Conservation (phyloP, 2,113 vertebrate genomes). For the Edolisoma coerulescens region DNA sequence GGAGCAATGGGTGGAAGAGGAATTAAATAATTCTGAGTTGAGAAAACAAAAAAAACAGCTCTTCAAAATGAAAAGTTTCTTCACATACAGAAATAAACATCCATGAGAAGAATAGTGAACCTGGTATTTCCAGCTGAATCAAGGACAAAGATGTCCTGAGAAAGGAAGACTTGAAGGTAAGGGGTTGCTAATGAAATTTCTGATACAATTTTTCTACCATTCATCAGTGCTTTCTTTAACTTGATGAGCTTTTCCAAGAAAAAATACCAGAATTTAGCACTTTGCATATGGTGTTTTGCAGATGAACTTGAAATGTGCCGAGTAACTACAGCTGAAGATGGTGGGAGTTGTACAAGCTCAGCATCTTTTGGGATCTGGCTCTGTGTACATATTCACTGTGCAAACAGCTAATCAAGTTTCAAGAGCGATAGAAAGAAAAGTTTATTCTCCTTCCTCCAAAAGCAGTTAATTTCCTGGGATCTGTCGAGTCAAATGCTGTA, state of each 20-base stretch:
- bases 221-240: background rate
- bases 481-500: constrained; percentile 29
- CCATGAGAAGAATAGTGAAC: background rate
- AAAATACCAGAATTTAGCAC: background rate
- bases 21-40: background rate
- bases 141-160: background rate
- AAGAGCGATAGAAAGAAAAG: background rate
- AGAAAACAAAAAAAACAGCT: background rate
- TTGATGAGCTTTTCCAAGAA: background rate
- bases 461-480: constrained; percentile 21
- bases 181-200: background rate
- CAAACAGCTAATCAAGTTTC: constrained; percentile 45
- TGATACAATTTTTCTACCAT: background rate
- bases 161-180: background rate
- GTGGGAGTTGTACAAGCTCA: constrained; percentile 5
- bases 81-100: background rate
- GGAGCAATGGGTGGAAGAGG: background rate
- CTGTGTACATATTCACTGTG: constrained; percentile 3
- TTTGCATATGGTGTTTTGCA: background rate
- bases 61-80: background rate
- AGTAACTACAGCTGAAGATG: constrained; percentile 29
- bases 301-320: background rate
- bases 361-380: constrained; percentile 24
- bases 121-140: background rate
- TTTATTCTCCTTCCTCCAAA: constrained; percentile 19